Base-by-base conservation (phyloP, 2,113 vertebrate genomes). In the Amazona vittata region DNA sequence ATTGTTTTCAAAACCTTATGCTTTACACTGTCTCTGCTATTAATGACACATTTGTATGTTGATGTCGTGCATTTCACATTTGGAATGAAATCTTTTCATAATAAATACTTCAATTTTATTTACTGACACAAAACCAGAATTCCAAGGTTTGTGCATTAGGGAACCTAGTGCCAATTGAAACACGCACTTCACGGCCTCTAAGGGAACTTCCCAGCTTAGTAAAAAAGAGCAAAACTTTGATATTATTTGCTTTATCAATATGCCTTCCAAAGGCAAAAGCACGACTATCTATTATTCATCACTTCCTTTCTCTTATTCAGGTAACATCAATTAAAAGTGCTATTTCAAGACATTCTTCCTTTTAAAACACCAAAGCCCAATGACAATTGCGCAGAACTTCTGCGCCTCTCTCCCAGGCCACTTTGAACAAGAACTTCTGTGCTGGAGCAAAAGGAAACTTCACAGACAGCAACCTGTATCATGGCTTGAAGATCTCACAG, bases 221-320 rank as follows among this genome's bases (percentile, higher is more conserved):
- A 43, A 78, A 91, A 89, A 88, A 68, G 46, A 65, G 44, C 39
- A 86, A 19, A 7, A 15, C 64, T 79, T 79, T 74, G 21, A 8
- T 49, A 39, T 16, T 8, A 89, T 76, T 91, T 90, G 49, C 76
- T 93, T 94, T 90, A 85, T 17, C 93, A 62, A 62, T 74, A 35
- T 6, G 69, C 28, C 60, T 95, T 85, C 69, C n/a, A 47, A 70
- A 90, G 64, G 93, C 59, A 93, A 93, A 94, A 94, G 64, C 47
- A 77, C n/a, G n/a, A 80, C 20, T 57, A 47, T 67, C 2, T 59
- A 62, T 94, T 86, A 90, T 90, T 91, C n/a, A 90, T 78, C n/a
- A 52, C 15, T 68, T 35, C 6, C 35, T 70, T 83, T 75, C 83
- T 50, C 55, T 83, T 85, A 47, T 67, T 60, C 64, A 60, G n/a